A percentile compares a stretch with the other conserved stretches of the same genome.
Evolutionary conservation across 2,888 invertebrate genomes (phyloP).

Genomic region (Caenorhabditis angaria): DNA sequence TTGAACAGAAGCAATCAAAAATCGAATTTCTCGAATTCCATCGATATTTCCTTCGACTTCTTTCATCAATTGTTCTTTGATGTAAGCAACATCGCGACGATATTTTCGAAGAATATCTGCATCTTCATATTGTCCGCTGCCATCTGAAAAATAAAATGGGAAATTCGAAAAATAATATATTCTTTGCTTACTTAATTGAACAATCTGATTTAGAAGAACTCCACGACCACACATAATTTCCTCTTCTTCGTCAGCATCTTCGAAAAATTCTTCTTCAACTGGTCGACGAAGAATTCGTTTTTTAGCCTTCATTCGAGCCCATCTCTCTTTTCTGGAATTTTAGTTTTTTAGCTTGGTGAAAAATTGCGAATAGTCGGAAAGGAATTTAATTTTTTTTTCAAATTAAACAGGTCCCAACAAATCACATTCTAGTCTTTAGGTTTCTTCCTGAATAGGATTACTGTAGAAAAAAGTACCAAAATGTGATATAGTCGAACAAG

Average conservation of each 20-base stretch:
- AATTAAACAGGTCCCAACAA: too few relatives aligned
- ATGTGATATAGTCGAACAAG: constrained; percentile 1
- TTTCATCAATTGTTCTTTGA: constrained; percentile 29
- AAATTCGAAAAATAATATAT: background rate
- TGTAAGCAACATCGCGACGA: constrained; percentile 36
- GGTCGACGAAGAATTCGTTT: constrained; percentile 36
- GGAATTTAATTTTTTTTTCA: too few relatives aligned
- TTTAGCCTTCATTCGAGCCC: constrained; percentile 43
- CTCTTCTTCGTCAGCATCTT: constrained; percentile 39
- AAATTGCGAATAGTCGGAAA: too few relatives aligned
- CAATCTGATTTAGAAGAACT: constrained; percentile 39
- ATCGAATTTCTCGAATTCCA: constrained; percentile 48
- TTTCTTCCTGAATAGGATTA: too few relatives aligned
- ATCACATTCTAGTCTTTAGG: too few relatives aligned
- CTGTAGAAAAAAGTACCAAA: too few relatives aligned
- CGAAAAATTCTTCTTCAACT: constrained; percentile 34
- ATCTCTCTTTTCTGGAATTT: constrained; percentile 39
- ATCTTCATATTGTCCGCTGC: constrained; percentile 32
- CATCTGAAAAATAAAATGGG: background rate
- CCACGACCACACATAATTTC: constrained; percentile 39
- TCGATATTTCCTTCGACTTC: constrained; percentile 37
- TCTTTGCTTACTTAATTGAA: constrained; percentile 19
- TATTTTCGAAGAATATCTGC: constrained; percentile 39
- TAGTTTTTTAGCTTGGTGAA: background rate
- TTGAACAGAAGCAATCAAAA: constrained; percentile 54